Base-by-base conservation (phyloP, 2,797 vertebrate genomes). In the Novumbra hubbsi region DNA sequence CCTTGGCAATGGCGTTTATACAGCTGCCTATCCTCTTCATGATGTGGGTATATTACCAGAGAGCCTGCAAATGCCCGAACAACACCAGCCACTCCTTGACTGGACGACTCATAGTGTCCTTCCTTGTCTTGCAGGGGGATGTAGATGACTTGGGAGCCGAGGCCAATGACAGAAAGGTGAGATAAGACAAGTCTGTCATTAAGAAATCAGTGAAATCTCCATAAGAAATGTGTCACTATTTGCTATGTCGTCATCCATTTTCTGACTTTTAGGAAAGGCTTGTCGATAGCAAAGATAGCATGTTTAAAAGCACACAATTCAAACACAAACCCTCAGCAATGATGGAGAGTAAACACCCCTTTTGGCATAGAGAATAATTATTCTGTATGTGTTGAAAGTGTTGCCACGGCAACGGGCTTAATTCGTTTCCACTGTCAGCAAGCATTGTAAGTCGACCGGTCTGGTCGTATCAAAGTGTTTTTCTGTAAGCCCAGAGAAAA, bases 1-100 rank as follows among this genome's bases (percentile, higher is more conserved):
- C 65, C 91, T 99, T 74, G 97, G 95, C 86, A 96, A 94, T 15
- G 95, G 94, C 16, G 89, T 96, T 78, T 99, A 99, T 86, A 95
- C 92, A 0, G 92, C 95, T 15, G 96, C 95, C 0, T 99, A 96
- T 87, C 96, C 98, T 0, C 87, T 96, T 74, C 98, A 99, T 73
- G 97, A 99, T 57, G 98, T 99, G 90, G 98, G 97, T 96, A 48
- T 71, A 49, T 28, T 48, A 69, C 27, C 5, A 19, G 41, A 50
- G 14, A 52, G 19, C n/a, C 27, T 27, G 11, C 28, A 24, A 30
- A 30, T 63, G 5, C 27, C 14, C 60, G 30, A 28, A 14, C 27
- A 63, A 28, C 14, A 24, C 27, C 60, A 28, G 34, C 19, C 8
- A 28, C 9, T 71, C 19, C 17, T 34, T 34, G 50, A 57, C 16